Percentiles rank a stretch among this genome's conserved stretches.
Evolutionary conservation across 2,888 invertebrate species (phyloP).

Genomic region (Druceiella hillmani): DNA sequence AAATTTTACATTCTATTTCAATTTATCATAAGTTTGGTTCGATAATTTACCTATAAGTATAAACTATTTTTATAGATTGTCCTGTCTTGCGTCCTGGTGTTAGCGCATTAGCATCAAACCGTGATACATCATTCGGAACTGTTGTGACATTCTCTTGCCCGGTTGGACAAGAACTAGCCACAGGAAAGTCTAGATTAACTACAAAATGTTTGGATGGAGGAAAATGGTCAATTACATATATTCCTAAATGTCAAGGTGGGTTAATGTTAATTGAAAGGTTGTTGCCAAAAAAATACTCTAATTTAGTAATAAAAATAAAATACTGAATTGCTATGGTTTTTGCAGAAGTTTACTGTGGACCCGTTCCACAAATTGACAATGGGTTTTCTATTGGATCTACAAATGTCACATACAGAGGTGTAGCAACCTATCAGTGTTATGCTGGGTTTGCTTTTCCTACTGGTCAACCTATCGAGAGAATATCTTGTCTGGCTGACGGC

Average conservation of each 20-base stretch:
- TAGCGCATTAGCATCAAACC: slow-evolving; percentile 84
- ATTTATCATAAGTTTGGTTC: slow-evolving; percentile 2
- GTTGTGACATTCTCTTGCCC: slow-evolving; percentile 88
- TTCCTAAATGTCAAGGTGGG: slow-evolving; percentile 87
- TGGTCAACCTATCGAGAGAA: slow-evolving; percentile 79
- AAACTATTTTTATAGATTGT: slow-evolving; percentile 60
- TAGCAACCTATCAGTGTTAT: slow-evolving; percentile 95
- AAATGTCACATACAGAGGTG: slow-evolving; percentile 89
- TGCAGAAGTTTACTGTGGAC: slow-evolving; percentile 88
- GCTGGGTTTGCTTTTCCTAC: slow-evolving; percentile 93
- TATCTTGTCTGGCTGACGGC: slow-evolving; percentile 85
- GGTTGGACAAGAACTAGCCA: slow-evolving; percentile 89
- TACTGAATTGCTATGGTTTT: slow-evolving; percentile 10
- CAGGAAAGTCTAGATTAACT: slow-evolving; percentile 76
- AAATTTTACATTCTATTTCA: not conserved
- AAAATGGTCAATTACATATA: slow-evolving; percentile 87
- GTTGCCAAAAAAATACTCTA: not conserved
- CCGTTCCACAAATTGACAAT: slow-evolving; percentile 96
- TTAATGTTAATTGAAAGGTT: too few species aligned
- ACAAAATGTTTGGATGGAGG: slow-evolving; percentile 87
- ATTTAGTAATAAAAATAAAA: slow-evolving; percentile 11
- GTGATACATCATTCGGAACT: slow-evolving; percentile 90
- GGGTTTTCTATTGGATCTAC: slow-evolving; percentile 94
- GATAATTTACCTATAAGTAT: slow-evolving; percentile 9
- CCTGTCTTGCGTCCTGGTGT: slow-evolving; percentile 77